These are phyloP conservation scores for Mayetiola destructor DNA, from an alignment of 2,888 invertebrate species.

Conservation along the genomic window DNA sequence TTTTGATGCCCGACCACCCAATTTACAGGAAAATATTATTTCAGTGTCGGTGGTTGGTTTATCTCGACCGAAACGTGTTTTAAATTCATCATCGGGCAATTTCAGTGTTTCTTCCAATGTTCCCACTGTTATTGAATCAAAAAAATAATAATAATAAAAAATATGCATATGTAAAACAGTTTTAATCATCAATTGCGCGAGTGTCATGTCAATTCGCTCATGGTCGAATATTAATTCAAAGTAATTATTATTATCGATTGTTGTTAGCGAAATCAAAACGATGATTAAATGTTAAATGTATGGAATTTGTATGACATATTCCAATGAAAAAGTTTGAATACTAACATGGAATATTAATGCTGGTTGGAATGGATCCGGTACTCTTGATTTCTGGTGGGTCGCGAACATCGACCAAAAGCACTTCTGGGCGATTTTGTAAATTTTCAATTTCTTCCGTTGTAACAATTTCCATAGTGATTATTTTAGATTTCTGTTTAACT, in stretches of 20 bases:
- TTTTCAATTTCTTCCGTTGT: conserved; percentile 35
- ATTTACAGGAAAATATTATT: conserved; percentile 54
- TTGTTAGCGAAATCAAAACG: too few relatives aligned
- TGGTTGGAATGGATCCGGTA: conserved; percentile 55
- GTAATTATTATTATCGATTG: too few relatives aligned
- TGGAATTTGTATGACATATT: too few relatives aligned
- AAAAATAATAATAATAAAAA: neutral
- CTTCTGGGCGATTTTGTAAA: conserved; percentile 35
- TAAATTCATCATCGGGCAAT: conserved; percentile 26
- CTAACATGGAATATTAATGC: conserved; percentile 62
- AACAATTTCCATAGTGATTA: conserved; percentile 17
- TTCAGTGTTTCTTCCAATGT: conserved; percentile 26
- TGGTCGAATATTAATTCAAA: too few relatives aligned
- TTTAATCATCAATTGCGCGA: too few relatives aligned
- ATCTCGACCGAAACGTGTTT: conserved; percentile 33
- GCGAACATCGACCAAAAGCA: conserved; percentile 59
- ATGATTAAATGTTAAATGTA: too few relatives aligned
- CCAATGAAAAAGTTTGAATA: conserved; percentile 19
- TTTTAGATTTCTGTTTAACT: neutral
- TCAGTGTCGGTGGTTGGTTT: conserved; percentile 45
- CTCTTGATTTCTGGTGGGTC: conserved; percentile 56
- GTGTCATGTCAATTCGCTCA: too few relatives aligned
- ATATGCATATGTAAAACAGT: neutral
- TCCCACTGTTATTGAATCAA: conserved; percentile 4
- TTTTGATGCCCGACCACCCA: conserved; percentile 51